phyloP scores from a whole-genome alignment of 1,140 invertebrate species.

The Calliopsis andreniformis region DNA sequence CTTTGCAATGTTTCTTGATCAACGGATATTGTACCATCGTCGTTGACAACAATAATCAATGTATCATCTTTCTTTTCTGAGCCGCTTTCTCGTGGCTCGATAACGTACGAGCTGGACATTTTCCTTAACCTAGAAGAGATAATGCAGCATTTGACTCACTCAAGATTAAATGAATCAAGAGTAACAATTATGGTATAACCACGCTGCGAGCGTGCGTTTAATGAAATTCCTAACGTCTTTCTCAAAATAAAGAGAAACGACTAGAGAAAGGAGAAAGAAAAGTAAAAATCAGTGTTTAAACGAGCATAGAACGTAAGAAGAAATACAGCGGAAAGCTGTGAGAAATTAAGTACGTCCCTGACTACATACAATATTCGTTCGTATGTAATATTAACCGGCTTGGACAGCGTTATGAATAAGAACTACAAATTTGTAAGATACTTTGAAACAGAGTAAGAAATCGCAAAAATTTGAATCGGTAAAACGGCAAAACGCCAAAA shows the following conservation, averaged over 20 bases:
- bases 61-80: slow-evolving; percentile 78
- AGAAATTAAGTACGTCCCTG: background rate
- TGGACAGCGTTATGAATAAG: background rate
- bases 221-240: too few species aligned
- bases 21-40: slow-evolving; percentile 87
- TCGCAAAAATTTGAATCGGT: background rate
- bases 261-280: slow-evolving; percentile 7
- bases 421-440: background rate
- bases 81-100: slow-evolving; percentile 73
- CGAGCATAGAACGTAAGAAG: background rate
- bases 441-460: background rate
- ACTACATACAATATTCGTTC: background rate
- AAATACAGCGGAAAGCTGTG: background rate
- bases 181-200: background rate
- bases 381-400: too few species aligned
- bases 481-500: too few species aligned
- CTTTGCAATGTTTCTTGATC: slow-evolving; percentile 87
- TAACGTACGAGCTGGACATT: slow-evolving; percentile 78
- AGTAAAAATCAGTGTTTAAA: too few species aligned
- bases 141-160: background rate
- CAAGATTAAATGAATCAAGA: background rate
- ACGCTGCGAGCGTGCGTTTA: too few species aligned
- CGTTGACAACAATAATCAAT: slow-evolving; percentile 87
- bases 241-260: too few species aligned
- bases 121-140: slow-evolving; percentile 38